These are phyloP conservation scores for Emmelina monodactyla DNA, from an alignment of 2,888 invertebrate species.

Conservation along the genomic window DNA sequence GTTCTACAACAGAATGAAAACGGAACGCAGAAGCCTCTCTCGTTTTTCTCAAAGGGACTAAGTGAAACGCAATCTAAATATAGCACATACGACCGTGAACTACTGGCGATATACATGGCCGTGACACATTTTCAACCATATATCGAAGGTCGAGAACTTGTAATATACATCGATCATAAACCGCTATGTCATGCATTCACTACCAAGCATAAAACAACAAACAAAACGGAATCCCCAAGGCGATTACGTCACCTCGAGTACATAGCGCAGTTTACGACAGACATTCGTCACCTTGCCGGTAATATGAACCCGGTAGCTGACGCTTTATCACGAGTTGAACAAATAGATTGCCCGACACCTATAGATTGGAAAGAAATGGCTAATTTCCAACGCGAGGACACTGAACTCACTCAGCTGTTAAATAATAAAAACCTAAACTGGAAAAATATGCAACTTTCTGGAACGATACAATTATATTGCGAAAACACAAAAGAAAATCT, in stretches of 20 bases:
- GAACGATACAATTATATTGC: conserved; percentile 1
- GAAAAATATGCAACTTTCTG: not conserved
- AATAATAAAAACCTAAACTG: conserved; percentile 2
- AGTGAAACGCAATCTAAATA: conserved; percentile 4
- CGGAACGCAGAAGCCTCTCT: conserved; percentile 2
- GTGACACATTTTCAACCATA: conserved; percentile 1
- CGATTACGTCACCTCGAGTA: conserved; percentile 5
- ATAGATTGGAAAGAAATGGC: conserved; percentile 5
- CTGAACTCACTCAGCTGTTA: conserved; percentile 2
- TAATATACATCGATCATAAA: conserved; percentile 5
- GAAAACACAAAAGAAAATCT: conserved; percentile 4
- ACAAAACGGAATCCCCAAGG: conserved; percentile 2
- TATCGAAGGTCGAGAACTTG: conserved; percentile 4
- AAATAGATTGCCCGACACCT: conserved; percentile 4
- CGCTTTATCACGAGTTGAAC: conserved; percentile 3
- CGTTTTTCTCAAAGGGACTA: conserved; percentile 2
- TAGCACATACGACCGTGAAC: conserved; percentile 7
- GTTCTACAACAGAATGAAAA: conserved; percentile 8
- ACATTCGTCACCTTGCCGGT: conserved; percentile 7
- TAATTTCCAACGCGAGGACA: conserved; percentile 2
- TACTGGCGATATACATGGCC: conserved; percentile 4
- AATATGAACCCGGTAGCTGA: conserved; percentile 4
- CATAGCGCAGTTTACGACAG: conserved; percentile 7
- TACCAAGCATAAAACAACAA: conserved; percentile 1
- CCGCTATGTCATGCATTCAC: conserved; percentile 2